Evolutionary conservation across 2,797 vertebrate species (phyloP), one percentile per base, ranked within the genome.

Genomic region (Poeciliopsis infans): DNA sequence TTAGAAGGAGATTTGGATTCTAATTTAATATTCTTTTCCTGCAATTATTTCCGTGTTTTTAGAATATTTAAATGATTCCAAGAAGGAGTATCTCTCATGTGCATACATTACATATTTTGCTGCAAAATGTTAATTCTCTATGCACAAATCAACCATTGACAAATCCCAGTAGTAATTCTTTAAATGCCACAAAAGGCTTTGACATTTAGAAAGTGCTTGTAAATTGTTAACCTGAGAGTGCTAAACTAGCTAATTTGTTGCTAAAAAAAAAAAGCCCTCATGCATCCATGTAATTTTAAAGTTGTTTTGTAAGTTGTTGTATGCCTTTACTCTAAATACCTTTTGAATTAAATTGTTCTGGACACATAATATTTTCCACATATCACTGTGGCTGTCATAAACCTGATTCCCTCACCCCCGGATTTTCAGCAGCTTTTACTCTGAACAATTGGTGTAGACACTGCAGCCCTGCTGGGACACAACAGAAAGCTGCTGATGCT

Each of bases 401-500:
- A n/a, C 36, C 59, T n/a, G 39, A 33, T 55, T 11, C 4, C 2
- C 20, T 23, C 49, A 25, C n/a, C 31, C 11, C 82, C 75, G 75
- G 69, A 82, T 78, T 78, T 72, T 72, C 75, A 77, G 74, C 74
- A 36, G 79, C 75, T 78, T 77, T 72, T 81, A 71, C 78, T 82
- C 57, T 82, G 74, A 86, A 80, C 79, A 51, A 71, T 76, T 23
- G 77, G 64, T 76, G 75, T 72, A 64, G 82, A 82, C 72, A 66
- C 61, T 25, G 43, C 43, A 53, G 70, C 46, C 18, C 72, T 39
- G 23, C 79, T n/a, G 49, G 66, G 66, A 66, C 71, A 55, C 73
- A n/a, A 69, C 51, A 76, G 45, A 83, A 84, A 86, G 66, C 74
- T 83, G 84, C 87, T 81, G 84, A 86, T 77, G 78, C 77, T 73